These are phyloP conservation scores for Boloria euphrosyne DNA, from an alignment of 2,888 invertebrate species.

Conservation along the genomic window DNA sequence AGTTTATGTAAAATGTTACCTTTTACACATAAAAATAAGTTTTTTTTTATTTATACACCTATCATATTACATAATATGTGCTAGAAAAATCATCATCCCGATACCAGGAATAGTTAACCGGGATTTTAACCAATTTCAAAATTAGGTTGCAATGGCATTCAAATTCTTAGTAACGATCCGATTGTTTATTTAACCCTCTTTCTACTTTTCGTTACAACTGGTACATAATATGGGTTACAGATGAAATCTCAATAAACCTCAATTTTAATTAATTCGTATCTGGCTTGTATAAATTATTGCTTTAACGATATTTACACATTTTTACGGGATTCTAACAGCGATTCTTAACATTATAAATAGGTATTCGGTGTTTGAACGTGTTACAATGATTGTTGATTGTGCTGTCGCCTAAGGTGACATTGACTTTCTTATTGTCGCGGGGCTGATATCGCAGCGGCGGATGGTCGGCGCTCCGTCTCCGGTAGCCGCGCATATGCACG, in stretches of 20 bases:
- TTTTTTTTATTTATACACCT: neutral
- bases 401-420: conserved; percentile 68
- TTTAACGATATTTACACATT: neutral
- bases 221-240: conserved; percentile 37
- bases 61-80: conserved; percentile 29
- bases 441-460: conserved; percentile 57
- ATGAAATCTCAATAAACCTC: conserved; percentile 18
- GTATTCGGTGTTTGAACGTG: neutral
- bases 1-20: no score
- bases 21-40: no score
- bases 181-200: conserved; percentile 53
- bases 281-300: neutral
- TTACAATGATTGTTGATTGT: conserved; percentile 51
- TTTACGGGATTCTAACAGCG: neutral
- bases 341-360: neutral
- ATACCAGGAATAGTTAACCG: conserved; percentile 61
- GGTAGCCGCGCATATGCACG: conserved; percentile 65
- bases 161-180: conserved; percentile 51
- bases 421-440: conserved; percentile 74
- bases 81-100: conserved; percentile 30
- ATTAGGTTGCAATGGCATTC: conserved; percentile 55
- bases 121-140: conserved; percentile 52
- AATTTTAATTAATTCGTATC: conserved; percentile 3
- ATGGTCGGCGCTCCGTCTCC: conserved; percentile 47
- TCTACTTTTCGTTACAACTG: conserved; percentile 41